Evolutionary conservation across 2,888 invertebrate genomes (phyloP), one percentile per base, ranked within the genome.

Genomic region (Dolichomitus sp.): DNA sequence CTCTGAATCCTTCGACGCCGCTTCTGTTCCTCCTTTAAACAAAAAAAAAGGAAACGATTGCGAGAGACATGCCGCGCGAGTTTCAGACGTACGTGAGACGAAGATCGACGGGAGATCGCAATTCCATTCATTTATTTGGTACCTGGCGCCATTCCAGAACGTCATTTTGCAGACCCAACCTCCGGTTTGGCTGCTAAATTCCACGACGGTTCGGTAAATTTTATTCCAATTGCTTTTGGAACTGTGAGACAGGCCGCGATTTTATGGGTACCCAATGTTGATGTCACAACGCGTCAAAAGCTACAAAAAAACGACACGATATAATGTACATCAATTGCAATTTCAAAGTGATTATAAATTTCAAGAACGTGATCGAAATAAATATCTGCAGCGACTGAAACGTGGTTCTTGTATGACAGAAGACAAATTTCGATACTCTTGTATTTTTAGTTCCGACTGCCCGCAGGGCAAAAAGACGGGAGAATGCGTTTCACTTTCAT

Each of bases 121-220:
- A 37, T 52, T 61, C 61, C 73, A 74, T 74, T 74, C 73, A 74
- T 74, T 40, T 50, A 33, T 61, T 61, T 59, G n/a, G 33, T 61
- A 48, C 50, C 9, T 9, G 17, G 30, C 17, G 19, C 48, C 19
- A 37, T 4, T 50, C 11, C n/a, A 14, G 11, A 7, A 2, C 63
- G 27, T 33, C 63, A 45, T 50, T 12, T 4, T 6, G 9, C 27
- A 19, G 40, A 23, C 33, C 37, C 12, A 52, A 7, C 17, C 40
- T 2, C 40, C 19, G 11, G 17, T 61, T 61, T 40, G 40, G 11
- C n/a, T 30, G n/a, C 5, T 14, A 17, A 59, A 59, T 30, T 59
- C 33, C 33, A 17, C 57, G 57, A 59, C 57, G n/a, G 14, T n/a
- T 7, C 6, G 0, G n/a, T 4, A 11, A 54, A 27, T 59, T 59